Conservation (phyloP, 2,113 vertebrate genomes). For the Cephalophus harveyi region DNA sequence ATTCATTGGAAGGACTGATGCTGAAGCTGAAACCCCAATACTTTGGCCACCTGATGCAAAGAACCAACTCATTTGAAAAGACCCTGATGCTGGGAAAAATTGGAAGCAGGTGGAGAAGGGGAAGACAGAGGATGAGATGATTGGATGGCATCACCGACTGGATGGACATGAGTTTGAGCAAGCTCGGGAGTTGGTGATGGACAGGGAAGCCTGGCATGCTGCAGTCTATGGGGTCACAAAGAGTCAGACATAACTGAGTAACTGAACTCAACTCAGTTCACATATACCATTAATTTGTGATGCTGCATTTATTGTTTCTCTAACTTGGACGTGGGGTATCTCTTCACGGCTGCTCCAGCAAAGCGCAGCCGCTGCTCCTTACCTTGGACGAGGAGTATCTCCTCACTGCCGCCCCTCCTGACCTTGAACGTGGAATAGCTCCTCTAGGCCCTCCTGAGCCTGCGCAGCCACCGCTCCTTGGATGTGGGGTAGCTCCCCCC, state of each 20-base stretch:
- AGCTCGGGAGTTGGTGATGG: not conserved
- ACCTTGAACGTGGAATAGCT: no score
- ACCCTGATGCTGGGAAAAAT: not conserved
- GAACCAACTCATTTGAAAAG: not conserved
- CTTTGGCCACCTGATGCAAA: not conserved
- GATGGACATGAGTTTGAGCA: not conserved
- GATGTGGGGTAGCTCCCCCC: no score
- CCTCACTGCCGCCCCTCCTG: no score
- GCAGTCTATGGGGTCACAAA: not conserved
- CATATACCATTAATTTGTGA: not conserved
- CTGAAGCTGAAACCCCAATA: not conserved
- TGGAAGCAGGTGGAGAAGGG: not conserved
- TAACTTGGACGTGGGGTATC: no score
- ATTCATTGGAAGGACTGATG: not conserved
- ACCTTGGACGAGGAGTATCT: no score
- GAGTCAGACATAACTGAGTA: not conserved
- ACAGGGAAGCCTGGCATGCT: not conserved
- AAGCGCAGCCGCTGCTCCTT: no score
- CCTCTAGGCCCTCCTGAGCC: no score
- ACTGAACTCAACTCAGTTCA: not conserved
- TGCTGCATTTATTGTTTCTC: not conserved
- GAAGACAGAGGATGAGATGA: not conserved
- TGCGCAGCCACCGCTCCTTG: no score
- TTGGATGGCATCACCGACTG: not conserved
- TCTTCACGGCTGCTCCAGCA: no score